Evolutionary conservation across 2,888 invertebrate genomes (phyloP).

Genomic region (Scaptomyza reducta): DNA sequence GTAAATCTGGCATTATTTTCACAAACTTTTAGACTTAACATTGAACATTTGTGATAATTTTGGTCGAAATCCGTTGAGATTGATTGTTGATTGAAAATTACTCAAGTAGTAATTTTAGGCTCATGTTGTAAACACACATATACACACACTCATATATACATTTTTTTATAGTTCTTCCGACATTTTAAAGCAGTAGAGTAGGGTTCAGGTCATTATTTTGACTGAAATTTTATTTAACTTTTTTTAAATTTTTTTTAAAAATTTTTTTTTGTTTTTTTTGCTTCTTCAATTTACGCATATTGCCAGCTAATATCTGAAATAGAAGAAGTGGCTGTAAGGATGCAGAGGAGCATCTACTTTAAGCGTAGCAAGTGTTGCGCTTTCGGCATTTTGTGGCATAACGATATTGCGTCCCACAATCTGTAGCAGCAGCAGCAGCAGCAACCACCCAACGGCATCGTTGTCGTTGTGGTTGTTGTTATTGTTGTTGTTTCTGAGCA

Average conservation of each 20-base stretch:
- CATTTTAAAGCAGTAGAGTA: too few relatives aligned
- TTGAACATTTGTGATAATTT: neutral
- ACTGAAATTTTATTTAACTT: too few relatives aligned
- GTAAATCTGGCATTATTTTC: neutral
- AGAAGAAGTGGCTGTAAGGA: constrained; percentile 6
- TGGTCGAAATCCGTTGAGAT: neutral
- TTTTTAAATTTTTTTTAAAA: too few relatives aligned
- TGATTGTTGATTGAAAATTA: too few relatives aligned
- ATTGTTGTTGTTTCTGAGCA: constrained; percentile 46
- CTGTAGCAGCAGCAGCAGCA: constrained; percentile 3
- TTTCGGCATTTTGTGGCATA: constrained; percentile 67
- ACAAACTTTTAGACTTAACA: neutral
- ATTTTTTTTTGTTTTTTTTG: too few relatives aligned
- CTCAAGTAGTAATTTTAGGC: too few relatives aligned
- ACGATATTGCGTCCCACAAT: constrained; percentile 56
- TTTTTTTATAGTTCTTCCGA: too few relatives aligned
- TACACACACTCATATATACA: too few relatives aligned
- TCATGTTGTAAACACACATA: too few relatives aligned
- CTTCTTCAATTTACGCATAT: too few relatives aligned
- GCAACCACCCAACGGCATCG: constrained; percentile 10
- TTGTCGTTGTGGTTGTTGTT: constrained; percentile 12
- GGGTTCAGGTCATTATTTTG: too few relatives aligned
- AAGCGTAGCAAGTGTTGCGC: constrained; percentile 65
- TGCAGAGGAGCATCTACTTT: neutral
- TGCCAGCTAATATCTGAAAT: constrained; percentile 19